These are phyloP conservation scores for Agonopterix alstromeriana DNA, from an alignment of 2,888 invertebrate genomes.

Conservation along the genomic window DNA sequence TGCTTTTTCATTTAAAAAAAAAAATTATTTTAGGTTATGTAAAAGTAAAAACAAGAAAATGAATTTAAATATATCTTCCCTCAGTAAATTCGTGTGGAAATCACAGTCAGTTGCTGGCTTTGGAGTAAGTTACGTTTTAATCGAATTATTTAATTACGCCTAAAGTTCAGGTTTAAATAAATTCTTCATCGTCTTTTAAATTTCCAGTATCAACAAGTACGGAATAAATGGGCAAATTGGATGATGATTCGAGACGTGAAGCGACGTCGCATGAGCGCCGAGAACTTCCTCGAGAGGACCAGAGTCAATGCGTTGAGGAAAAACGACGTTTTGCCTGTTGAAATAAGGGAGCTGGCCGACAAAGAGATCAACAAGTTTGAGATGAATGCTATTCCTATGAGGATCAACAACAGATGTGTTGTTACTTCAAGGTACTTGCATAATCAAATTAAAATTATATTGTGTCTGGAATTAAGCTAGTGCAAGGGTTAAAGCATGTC, in stretches of 20 bases:
- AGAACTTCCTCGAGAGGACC: constrained; percentile 85
- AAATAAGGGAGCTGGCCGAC: constrained; percentile 86
- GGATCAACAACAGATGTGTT: constrained; percentile 87
- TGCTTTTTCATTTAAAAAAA: too few species aligned
- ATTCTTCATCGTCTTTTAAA: constrained; percentile 1
- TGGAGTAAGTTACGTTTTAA: constrained; percentile 35
- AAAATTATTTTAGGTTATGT: not conserved
- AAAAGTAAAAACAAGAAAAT: constrained; percentile 21
- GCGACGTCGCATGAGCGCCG: constrained; percentile 83
- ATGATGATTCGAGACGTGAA: constrained; percentile 92
- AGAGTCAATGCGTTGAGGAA: constrained; percentile 89
- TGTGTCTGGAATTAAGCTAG: too few species aligned
- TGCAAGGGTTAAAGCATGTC: too few species aligned
- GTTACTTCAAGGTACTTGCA: constrained; percentile 83
- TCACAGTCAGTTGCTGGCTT: constrained; percentile 50
- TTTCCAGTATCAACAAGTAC: constrained; percentile 81
- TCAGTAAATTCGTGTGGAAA: constrained; percentile 56
- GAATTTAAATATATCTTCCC: constrained; percentile 47
- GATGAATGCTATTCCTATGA: constrained; percentile 80
- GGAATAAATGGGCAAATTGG: constrained; percentile 88
- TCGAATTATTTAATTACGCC: not conserved
- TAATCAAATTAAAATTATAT: too few species aligned
- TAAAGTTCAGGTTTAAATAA: not conserved
- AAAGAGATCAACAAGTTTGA: constrained; percentile 87
- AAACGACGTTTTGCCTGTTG: constrained; percentile 89